Evolutionary conservation across 2,797 vertebrate genomes (phyloP), one percentile per base, ranked within the genome.

Genomic region (Leptoclinus maculatus): DNA sequence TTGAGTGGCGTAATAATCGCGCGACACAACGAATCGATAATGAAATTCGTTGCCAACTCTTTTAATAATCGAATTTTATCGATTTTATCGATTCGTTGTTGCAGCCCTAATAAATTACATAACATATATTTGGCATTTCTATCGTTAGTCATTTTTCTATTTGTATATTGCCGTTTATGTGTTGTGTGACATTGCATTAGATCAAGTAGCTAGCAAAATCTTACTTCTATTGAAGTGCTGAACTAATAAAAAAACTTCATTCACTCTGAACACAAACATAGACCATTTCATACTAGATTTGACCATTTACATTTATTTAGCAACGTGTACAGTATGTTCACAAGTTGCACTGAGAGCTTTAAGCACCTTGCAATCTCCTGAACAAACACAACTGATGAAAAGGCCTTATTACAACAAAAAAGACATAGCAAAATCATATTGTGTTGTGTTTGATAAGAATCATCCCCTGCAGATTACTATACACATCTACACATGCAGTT

Each of bases 231-330:
- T 62, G 4, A 34, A 34, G 29, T 19, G 56, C 56, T 58, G 32
- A 29, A 51, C 21, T n/a, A 7, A 3, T 10, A 23, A 53, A 53
- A 23, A 23, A 6, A 27, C 29, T 39, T 39, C 16, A 53, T 54
- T 60, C 16, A 59, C 10, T 43, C 17, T 8, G n/a, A 43, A 12
- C 25, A 45, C 19, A 57, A 45, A 64, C 13, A 57, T 3, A 12
- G 21, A 32, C 7, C 21, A 32, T 54, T 25, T 77, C 1, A 65
- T 34, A 57, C 3, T 17, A 66, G 36, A 27, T 59, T 47, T 67
- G 23, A 49, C 3, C 38, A 80, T 72, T 85, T 49, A 78, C 69
- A 70, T 87, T 86, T 88, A 89, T 83, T 85, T 38, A 63, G 47
- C 45, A 68, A 62, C 58, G 51, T 0, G 29, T 71, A 67, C 8